Base-by-base conservation (phyloP, 2,113 vertebrate species). In the Sminthopsis crassicaudata region DNA sequence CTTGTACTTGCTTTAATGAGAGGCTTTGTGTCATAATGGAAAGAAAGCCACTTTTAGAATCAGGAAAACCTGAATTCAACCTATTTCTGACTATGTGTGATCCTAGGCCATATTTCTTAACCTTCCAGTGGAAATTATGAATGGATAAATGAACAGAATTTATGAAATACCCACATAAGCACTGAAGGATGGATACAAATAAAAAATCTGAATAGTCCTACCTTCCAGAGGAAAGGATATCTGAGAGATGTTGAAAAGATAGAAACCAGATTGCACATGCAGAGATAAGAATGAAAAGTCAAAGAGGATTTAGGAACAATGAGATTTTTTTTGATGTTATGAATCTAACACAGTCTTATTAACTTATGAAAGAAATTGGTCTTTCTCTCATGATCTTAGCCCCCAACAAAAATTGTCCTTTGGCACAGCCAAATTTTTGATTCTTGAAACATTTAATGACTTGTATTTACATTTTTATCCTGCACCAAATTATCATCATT, bases 1-100 rank as follows among this genome's bases (percentile, higher is more conserved):
- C 24, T 11, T 91, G 12, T 92, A 67, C 91, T 84, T 50, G 53
- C 94, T 96, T 96, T 76, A 90, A 84, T 95, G 67, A 76, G 36
- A 76, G 36, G 36, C 4, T 6, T 76, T 42, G n/a, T 76, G 19
- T 76, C 3, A 22, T n/a, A 42, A 42, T 76, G 14, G 36, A 76
- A n/a, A 76, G 36, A 42, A 42, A 76, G 6, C 36, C 67, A 42
- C 36, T 67, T 30, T 67, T n/a, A 42, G 36, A 76, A n/a, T 8
- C 67, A 42, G 7, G 0, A n/a, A 76, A 36, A 22, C 16, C 5
- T 76, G 36, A 12, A 14, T 76, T 76, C 36, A 42, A 42, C 36
- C 67, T 19, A 76, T 16, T 76, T 76, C 36, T 76, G 67, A 57
- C 55, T 76, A 42, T 42, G 16, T 67, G 16, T n/a, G 36, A n/a